phyloP scores from a whole-genome alignment of 1,140 invertebrate species.

The Sminthurides bifidus region DNA sequence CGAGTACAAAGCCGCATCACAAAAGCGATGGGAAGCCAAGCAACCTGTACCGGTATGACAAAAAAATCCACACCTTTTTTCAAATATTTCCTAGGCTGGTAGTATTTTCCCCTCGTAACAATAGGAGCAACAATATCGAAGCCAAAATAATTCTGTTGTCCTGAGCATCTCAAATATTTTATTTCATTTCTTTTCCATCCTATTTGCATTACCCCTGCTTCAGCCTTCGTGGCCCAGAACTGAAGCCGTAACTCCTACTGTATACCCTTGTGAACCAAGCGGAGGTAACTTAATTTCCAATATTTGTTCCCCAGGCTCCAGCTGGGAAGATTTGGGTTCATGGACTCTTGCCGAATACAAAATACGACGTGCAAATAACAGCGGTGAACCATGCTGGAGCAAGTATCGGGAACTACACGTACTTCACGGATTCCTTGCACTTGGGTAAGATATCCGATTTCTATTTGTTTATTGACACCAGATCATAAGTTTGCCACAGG shows the following conservation, averaged over 20 bases:
- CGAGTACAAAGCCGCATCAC: constrained; percentile 47
- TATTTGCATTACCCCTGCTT: neutral
- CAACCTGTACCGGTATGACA: neutral
- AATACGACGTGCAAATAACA: constrained; percentile 72
- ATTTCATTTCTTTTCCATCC: neutral
- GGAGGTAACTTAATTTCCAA: too few species aligned
- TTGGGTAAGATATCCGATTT: neutral
- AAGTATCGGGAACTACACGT: constrained; percentile 73
- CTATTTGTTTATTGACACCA: neutral
- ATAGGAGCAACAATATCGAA: too few species aligned
- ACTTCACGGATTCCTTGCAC: constrained; percentile 46
- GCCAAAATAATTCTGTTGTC: too few species aligned
- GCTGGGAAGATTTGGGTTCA: too few species aligned
- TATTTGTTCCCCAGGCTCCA: too few species aligned
- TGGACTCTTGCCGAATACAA: constrained; percentile 68
- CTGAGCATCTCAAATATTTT: too few species aligned
- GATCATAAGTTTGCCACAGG: neutral
- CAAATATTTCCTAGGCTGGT: too few species aligned
- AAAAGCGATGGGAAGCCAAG: constrained; percentile 3
- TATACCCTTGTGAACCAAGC: too few species aligned
- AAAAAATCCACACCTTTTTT: too few species aligned
- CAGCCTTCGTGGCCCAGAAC: too few species aligned
- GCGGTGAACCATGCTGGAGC: constrained; percentile 87
- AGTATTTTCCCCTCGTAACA: too few species aligned
- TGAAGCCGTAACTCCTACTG: too few species aligned